Conservation (phyloP, 2,797 vertebrate species). For the Chromobotia macracanthus region DNA sequence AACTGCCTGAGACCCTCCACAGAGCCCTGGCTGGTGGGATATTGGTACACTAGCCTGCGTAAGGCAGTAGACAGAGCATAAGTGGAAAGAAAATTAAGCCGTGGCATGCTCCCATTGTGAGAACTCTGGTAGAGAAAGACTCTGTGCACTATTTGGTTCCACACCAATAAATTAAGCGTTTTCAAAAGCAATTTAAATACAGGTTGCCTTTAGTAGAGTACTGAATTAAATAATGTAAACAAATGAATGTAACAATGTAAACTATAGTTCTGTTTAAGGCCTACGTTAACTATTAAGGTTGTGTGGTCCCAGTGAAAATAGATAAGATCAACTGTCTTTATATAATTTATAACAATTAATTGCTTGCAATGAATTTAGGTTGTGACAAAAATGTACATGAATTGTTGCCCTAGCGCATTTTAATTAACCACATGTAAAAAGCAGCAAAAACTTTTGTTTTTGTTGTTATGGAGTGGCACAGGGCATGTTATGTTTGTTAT, state of each 20-base stretch:
- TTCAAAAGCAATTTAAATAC: not conserved
- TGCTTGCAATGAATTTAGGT: too few species aligned
- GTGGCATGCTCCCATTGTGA: not conserved
- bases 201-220: too few species aligned
- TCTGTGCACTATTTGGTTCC: not conserved
- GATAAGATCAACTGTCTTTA: too few species aligned
- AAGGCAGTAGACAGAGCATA: conserved; percentile 8
- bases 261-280: too few species aligned
- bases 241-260: too few species aligned
- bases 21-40: not conserved
- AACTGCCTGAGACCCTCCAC: conserved; percentile 37
- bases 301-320: too few species aligned
- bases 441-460: not conserved
- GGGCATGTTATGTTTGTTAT: conserved; percentile 9
- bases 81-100: not conserved
- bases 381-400: not conserved
- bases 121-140: not conserved
- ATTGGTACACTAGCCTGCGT: not conserved
- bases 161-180: not conserved
- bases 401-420: not conserved
- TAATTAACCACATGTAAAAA: not conserved
- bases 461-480: not conserved
- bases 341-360: too few species aligned
- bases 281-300: too few species aligned
- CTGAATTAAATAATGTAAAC: too few species aligned